Evolutionary conservation across 2,797 vertebrate species (phyloP).

Genomic region (Onychomys torridus): DNA sequence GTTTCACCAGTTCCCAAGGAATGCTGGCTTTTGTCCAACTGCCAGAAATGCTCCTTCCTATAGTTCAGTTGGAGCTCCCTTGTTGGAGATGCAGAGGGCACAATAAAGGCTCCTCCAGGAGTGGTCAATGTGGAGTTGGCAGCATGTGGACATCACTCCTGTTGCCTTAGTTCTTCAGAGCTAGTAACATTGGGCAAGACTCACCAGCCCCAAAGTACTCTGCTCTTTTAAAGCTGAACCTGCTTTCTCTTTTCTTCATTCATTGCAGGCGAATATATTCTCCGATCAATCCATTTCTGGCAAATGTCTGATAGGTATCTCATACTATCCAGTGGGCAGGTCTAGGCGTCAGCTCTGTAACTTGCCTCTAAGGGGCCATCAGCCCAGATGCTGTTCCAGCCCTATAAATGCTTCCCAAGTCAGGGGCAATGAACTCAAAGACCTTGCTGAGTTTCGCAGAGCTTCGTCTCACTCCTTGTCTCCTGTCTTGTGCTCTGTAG

Average conservation of each 20-base stretch:
- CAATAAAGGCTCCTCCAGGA: not conserved
- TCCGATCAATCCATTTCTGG: not conserved
- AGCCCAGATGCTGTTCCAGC: not conserved
- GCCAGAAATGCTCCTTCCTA: not conserved
- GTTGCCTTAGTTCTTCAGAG: not conserved
- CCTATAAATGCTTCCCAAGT: not conserved
- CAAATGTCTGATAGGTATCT: not conserved
- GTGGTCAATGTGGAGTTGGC: rapidly evolving
- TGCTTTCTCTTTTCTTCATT: not conserved
- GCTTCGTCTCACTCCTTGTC: not conserved
- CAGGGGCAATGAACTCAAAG: not conserved
- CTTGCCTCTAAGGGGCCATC: not conserved
- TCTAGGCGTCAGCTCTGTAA: not conserved
- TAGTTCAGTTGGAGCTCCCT: not conserved
- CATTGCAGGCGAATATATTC: not conserved
- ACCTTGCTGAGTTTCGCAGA: not conserved
- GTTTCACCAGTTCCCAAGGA: not conserved
- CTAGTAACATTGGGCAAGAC: rapidly evolving
- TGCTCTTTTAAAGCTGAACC: not conserved
- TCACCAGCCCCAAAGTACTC: not conserved
- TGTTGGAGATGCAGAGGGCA: not conserved
- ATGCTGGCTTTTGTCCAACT: not conserved
- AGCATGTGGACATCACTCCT: not conserved
- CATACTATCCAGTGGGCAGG: not conserved
- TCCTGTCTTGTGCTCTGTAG: not conserved